A percentile compares a stretch with the other conserved stretches of the same genome.
Conservation (phyloP, 2,888 invertebrate species). For the Caenorhabditis sp. region DNA sequence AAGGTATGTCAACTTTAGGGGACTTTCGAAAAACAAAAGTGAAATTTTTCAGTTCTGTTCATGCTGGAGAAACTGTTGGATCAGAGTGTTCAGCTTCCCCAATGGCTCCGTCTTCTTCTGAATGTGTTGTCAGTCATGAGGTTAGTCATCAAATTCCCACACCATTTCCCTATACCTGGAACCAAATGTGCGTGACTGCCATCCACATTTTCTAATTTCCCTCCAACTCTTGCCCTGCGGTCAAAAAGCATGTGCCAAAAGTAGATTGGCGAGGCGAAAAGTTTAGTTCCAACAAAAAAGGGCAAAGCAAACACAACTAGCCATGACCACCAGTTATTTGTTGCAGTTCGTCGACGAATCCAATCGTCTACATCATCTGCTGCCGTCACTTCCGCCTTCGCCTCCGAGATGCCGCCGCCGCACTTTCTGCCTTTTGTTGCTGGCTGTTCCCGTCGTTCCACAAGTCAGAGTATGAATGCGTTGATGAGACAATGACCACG, state of each 20-base stretch:
- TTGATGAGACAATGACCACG: slow-evolving; percentile 54
- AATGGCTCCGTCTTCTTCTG: slow-evolving; percentile 64
- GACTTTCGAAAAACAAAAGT: not conserved
- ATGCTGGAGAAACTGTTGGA: slow-evolving; percentile 60
- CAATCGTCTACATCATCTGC: slow-evolving; percentile 71
- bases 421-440: slow-evolving; percentile 39
- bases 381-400: slow-evolving; percentile 70
- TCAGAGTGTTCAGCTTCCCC: slow-evolving; percentile 59
- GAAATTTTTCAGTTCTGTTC: slow-evolving; percentile 64
- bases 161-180: not conserved
- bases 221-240: slow-evolving; percentile 32
- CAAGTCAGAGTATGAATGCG: slow-evolving; percentile 52
- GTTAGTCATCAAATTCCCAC: slow-evolving; percentile 30
- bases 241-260: slow-evolving; percentile 34
- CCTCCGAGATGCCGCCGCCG: slow-evolving; percentile 30
- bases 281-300: too few relatives aligned
- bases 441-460: slow-evolving; percentile 45
- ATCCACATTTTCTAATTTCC: not conserved
- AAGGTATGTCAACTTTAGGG: slow-evolving; percentile 62
- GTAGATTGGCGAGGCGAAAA: slow-evolving; percentile 15
- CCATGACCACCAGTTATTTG: slow-evolving; percentile 17
- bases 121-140: slow-evolving; percentile 68
- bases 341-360: slow-evolving; percentile 71
- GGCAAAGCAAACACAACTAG: slow-evolving; percentile 34
- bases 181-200: not conserved